Conservation (phyloP, 2,113 vertebrate species). For the Pontoporia blainvillei region DNA sequence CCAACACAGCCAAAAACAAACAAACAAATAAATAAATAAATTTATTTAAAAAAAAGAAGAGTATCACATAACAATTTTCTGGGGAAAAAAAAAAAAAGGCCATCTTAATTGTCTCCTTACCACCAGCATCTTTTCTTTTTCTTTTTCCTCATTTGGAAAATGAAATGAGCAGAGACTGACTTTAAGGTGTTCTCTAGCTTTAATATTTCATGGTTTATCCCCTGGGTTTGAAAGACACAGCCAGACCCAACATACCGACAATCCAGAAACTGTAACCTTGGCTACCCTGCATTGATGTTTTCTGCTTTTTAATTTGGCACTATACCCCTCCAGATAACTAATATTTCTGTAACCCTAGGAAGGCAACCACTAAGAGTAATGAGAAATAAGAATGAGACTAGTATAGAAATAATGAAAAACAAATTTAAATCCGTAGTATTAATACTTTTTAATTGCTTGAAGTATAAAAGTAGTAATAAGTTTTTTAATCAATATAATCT, state of each 20-base stretch:
- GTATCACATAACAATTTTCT: too few species aligned
- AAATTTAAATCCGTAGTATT: not conserved
- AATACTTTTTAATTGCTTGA: not conserved
- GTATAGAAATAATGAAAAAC: not conserved
- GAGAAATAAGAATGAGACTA: not conserved
- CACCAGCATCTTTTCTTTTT: not conserved
- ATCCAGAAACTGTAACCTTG: not conserved
- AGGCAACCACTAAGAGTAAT: not conserved
- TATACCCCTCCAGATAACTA: not conserved
- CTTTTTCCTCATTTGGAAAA: not conserved
- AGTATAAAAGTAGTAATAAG: slow-evolving; percentile 4
- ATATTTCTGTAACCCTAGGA: not conserved
- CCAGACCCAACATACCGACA: not conserved
- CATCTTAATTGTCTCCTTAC: not conserved
- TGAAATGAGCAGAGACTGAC: not conserved
- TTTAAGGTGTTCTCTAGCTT: not conserved
- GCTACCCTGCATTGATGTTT: not conserved
- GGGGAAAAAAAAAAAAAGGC: not conserved
- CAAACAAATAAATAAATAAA: too few species aligned
- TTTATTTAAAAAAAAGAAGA: too few species aligned
- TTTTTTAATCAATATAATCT: not conserved
- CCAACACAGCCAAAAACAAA: too few species aligned
- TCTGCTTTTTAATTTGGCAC: not conserved
- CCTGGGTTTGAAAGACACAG: not conserved
- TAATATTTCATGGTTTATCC: not conserved